Percentiles rank a stretch among this genome's conserved stretches.
These are phyloP conservation scores for Plagiodera versicolora DNA, from an alignment of 2,888 invertebrate genomes.

Conservation along the genomic window DNA sequence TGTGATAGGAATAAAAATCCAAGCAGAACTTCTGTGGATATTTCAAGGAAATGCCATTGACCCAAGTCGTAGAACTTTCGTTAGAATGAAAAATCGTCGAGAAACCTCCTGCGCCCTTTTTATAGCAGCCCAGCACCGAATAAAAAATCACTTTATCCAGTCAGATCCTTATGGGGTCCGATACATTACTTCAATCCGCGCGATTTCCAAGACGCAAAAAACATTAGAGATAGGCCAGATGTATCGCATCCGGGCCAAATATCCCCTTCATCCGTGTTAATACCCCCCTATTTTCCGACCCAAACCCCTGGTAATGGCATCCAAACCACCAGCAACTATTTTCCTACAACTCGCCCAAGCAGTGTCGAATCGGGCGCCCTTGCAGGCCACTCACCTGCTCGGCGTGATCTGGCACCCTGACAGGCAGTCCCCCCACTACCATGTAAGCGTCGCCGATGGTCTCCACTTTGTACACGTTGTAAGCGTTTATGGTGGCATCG, in stretches of 20 bases:
- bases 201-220: neutral
- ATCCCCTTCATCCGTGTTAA: neutral
- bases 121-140: neutral
- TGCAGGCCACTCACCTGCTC: too few relatives aligned
- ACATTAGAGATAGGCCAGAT: neutral
- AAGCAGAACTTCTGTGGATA: too few relatives aligned
- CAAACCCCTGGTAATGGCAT: too few relatives aligned
- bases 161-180: neutral
- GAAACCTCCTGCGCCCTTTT: neutral
- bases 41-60: too few relatives aligned
- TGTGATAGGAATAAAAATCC: too few relatives aligned
- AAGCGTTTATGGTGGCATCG: conserved; percentile 90
- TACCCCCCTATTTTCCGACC: neutral
- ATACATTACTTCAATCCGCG: neutral
- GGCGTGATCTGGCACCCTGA: conserved; percentile 78
- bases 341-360: too few relatives aligned
- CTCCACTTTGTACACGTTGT: conserved; percentile 91
- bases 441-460: conserved; percentile 95
- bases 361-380: too few relatives aligned
- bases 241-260: neutral
- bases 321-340: too few relatives aligned
- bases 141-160: neutral
- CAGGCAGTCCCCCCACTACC: conserved; percentile 89
- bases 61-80: too few relatives aligned
- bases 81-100: neutral